Base-by-base conservation (phyloP, 2,888 invertebrate genomes). In the Alloscopus bannaensis region DNA sequence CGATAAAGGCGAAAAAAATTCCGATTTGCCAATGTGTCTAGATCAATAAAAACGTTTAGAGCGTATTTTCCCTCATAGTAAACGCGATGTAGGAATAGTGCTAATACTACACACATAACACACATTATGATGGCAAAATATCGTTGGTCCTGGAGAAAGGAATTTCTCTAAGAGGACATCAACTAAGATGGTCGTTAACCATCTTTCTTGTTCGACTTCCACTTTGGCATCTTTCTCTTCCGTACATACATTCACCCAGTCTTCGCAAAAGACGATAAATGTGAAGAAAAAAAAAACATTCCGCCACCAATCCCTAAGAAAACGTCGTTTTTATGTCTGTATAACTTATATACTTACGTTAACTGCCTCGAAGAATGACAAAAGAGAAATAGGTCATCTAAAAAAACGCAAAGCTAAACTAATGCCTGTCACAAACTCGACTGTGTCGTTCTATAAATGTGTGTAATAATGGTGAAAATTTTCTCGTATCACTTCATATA, bases 21-120 rank as follows among this genome's bases (percentile, higher is more conserved):
- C 79, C 79, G 66, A 79, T 79, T 79, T 79, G 60, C 79, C 71
- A 79, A 79, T 79, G 62, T 79, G 68, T 79, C 71, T 68, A 72
- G 79, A 79, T 79, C 79, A 79, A 79, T 79, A 79, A 72, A 79
- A 79, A 52, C 79, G 79, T 72, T 79, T 79, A 79, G 52, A n/a
- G n/a, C n/a, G n/a, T n/a, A n/a, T n/a, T n/a, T n/a, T n/a, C n/a
- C n/a, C n/a, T n/a, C n/a, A n/a, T n/a, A n/a, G n/a, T n/a, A n/a
- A n/a, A n/a, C n/a, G n/a, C n/a, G n/a, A n/a, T n/a, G n/a, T n/a
- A n/a, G n/a, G n/a, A n/a, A n/a, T n/a, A n/a, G n/a, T n/a, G n/a
- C n/a, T n/a, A n/a, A n/a, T n/a, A n/a, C n/a, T n/a, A n/a, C n/a
- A n/a, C n/a, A n/a, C n/a, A n/a, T n/a, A n/a, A n/a, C n/a, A n/a